Base-by-base conservation (phyloP, 2,888 invertebrate species). In the Agonum fuliginosum region DNA sequence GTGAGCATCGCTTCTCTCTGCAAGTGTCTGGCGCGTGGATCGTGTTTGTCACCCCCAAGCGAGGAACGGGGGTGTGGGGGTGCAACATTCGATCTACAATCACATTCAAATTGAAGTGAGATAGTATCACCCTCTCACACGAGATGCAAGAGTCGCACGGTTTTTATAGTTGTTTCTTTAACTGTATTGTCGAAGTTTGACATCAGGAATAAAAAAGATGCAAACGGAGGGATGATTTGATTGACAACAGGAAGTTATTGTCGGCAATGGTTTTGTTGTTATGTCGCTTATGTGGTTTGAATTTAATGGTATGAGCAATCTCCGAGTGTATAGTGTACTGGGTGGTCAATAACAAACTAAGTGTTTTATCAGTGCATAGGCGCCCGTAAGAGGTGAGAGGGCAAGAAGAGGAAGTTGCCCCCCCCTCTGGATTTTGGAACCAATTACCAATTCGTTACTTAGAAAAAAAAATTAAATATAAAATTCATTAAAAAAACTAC, bases 101-200 rank as follows among this genome's bases (percentile, higher is more conserved):
- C 75, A 75, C 75, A 75, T 75, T 75, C 75, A 75, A 75, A 75
- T 75, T 75, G 75, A 67, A 75, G 67, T 67, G 51, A 75, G 75
- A 75, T 75, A 34, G 46, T 75, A 75, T 75, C 75, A 54, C 70
- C 46, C 70, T 48, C 17, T 6, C 20, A 43, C 20, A n/a, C n/a
- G n/a, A n/a, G 10, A 54, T 2, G 22, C 54, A 46, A 2, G 17
- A 17, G 19, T 46, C 46, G 19, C 14, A 46, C 17, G 46, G 46
- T 46, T 46, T 46, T 46, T 46, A 46, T 46, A 24, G 3, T 24
- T 62, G 58, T 62, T 62, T 62, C 54, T 54, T 24, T 24, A 54
- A 54, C 20, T 54, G 54, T 54, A 37, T 37, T 37, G 37, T 37
- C 37, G 37, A 37, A 37, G 37, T 37, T 48, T 48, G 3, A 48